Percentiles rank a stretch among this genome's conserved stretches.
Conservation (phyloP, 2,113 vertebrate species). For the Tauraco erythrolophus region DNA sequence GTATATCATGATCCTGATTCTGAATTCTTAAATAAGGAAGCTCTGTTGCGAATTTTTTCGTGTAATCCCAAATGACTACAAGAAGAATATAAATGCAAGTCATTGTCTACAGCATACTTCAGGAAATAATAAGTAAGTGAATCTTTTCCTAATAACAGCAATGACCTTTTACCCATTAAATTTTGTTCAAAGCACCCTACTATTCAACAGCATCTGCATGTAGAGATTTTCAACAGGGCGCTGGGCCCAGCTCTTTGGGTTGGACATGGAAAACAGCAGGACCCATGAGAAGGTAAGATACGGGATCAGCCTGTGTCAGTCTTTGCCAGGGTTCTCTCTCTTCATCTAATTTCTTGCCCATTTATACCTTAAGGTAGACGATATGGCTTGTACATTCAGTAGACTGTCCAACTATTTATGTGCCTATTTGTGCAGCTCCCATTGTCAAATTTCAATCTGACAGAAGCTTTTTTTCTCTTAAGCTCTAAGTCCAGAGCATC, state of each 20-base stretch:
- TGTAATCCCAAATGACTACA: background rate
- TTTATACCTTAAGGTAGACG: background rate
- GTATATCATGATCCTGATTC: background rate
- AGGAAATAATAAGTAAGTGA: background rate
- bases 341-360: background rate
- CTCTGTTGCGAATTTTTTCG: background rate
- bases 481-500: background rate
- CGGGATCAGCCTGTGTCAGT: rapidly evolving
- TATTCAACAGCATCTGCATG: background rate
- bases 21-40: background rate
- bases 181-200: background rate
- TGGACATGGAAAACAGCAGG: background rate
- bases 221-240: background rate
- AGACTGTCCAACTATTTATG: background rate
- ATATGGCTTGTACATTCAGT: background rate
- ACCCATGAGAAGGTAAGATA: background rate
- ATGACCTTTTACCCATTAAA: background rate
- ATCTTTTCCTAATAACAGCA: background rate
- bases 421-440: background rate
- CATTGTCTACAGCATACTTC: background rate
- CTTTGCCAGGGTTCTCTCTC: background rate
- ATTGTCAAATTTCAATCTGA: background rate
- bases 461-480: background rate
- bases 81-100: background rate
- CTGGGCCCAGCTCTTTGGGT: background rate